Evolutionary conservation across 2,888 invertebrate genomes (phyloP).

Genomic region (Mesoligia furuncula): DNA sequence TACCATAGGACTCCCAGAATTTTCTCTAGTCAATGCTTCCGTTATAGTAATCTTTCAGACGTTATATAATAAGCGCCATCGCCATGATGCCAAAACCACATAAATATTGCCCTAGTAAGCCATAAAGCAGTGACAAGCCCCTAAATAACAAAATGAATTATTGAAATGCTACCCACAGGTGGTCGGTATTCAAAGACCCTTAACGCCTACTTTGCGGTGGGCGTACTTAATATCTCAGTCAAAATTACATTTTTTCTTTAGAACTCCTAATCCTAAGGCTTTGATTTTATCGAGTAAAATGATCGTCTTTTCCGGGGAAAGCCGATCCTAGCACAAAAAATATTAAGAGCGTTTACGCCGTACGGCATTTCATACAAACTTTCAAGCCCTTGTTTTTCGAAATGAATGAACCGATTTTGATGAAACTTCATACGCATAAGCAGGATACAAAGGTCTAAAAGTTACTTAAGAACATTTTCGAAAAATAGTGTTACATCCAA

Average conservation of each 20-base stretch:
- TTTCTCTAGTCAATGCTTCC: not conserved
- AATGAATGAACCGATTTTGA: too few species aligned
- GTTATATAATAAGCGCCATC: slow-evolving; percentile 5
- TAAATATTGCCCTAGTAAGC: slow-evolving; percentile 23
- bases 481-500: too few species aligned
- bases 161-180: slow-evolving; percentile 53
- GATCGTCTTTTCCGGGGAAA: not conserved
- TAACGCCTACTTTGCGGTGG: slow-evolving; percentile 26
- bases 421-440: too few species aligned
- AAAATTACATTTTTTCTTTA: slow-evolving; percentile 27
- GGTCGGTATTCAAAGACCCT: slow-evolving; percentile 40
- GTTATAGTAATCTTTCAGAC: not conserved
- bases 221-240: slow-evolving; percentile 35
- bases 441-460: too few species aligned
- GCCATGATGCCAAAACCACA: slow-evolving; percentile 7
- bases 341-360: too few species aligned
- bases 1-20: not conserved
- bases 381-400: too few species aligned
- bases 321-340: not conserved
- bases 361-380: too few species aligned
- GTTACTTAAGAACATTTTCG: too few species aligned
- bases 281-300: not conserved
- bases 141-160: slow-evolving; percentile 41
- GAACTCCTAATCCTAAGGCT: not conserved
- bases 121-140: slow-evolving; percentile 32